Percentiles rank a stretch among this genome's conserved stretches.
These are phyloP conservation scores for Neotoma lepida DNA, from an alignment of 2,113 vertebrate species.

Conservation along the genomic window DNA sequence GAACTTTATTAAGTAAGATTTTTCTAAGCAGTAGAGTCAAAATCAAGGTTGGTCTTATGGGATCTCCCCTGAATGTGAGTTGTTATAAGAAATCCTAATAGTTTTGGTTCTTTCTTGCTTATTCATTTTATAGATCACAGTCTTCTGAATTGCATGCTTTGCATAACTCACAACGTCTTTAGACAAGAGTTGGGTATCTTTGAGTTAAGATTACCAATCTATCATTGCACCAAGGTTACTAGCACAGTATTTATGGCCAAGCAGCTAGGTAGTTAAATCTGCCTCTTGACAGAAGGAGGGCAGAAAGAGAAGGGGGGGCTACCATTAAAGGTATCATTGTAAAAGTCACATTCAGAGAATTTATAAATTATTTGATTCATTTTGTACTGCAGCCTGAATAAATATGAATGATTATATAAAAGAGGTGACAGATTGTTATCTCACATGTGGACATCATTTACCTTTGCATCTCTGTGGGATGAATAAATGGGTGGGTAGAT, in stretches of 20 bases:
- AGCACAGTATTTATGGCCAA: not conserved
- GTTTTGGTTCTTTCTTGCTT: not conserved
- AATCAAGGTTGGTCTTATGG: not conserved
- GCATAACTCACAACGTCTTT: not conserved
- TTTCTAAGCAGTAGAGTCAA: not conserved
- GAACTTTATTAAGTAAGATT: not conserved
- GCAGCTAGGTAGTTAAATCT: not conserved
- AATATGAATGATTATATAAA: slow-evolving; percentile 14
- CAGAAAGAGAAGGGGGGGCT: not conserved
- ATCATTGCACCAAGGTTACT: not conserved
- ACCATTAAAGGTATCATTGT: not conserved
- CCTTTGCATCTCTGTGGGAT: slow-evolving; percentile 8
- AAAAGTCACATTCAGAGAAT: not conserved
- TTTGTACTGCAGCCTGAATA: not conserved
- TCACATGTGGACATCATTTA: not conserved
- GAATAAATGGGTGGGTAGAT: not conserved
- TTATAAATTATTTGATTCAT: not conserved
- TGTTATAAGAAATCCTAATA: slow-evolving; percentile 29
- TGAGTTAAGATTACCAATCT: not conserved
- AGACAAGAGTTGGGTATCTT: not conserved
- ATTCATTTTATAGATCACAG: not conserved
- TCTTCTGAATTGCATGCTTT: not conserved
- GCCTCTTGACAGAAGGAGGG: not conserved
- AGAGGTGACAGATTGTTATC: not conserved
- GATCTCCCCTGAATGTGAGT: not conserved